Conservation (phyloP, 2,888 invertebrate genomes). For the Desoria tigrina region DNA sequence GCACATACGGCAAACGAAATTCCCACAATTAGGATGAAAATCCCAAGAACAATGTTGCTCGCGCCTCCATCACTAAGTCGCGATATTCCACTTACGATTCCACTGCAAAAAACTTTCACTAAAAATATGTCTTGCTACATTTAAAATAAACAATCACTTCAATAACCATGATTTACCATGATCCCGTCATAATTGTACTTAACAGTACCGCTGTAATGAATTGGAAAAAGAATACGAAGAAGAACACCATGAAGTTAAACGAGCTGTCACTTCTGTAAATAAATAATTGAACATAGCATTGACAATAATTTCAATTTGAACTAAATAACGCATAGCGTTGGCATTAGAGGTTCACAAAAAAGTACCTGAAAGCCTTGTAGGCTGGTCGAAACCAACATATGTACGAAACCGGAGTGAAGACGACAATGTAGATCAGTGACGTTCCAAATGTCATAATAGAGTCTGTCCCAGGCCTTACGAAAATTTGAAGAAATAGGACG, state of each 20-base stretch:
- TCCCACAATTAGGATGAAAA: slow-evolving; percentile 76
- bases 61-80: slow-evolving; percentile 63
- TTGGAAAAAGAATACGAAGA: slow-evolving; percentile 98
- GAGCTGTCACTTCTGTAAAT: slow-evolving; percentile 88
- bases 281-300: slow-evolving; percentile 51
- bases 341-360: too few relatives aligned
- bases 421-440: slow-evolving; percentile 80
- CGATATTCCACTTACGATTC: slow-evolving; percentile 74
- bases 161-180: slow-evolving; percentile 69
- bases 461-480: slow-evolving; percentile 59
- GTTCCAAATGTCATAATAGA: slow-evolving; percentile 78
- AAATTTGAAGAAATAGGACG: slow-evolving; percentile 77
- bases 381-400: slow-evolving; percentile 99
- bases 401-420: slow-evolving; percentile 96
- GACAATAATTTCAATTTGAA: background rate
- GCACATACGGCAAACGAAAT: slow-evolving; percentile 75
- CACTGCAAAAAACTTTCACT: slow-evolving; percentile 61
- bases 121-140: slow-evolving; percentile 2
- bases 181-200: slow-evolving; percentile 82
- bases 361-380: slow-evolving; percentile 95
- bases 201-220: slow-evolving; percentile 84
- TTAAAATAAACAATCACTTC: slow-evolving; percentile 16
- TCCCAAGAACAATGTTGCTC: slow-evolving; percentile 69
- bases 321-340: too few relatives aligned
- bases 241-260: slow-evolving; percentile 99